Evolutionary conservation across 2,113 vertebrate species (phyloP), one percentile per base, ranked within the genome.

Genomic region (Chrysochloris asiatica): DNA sequence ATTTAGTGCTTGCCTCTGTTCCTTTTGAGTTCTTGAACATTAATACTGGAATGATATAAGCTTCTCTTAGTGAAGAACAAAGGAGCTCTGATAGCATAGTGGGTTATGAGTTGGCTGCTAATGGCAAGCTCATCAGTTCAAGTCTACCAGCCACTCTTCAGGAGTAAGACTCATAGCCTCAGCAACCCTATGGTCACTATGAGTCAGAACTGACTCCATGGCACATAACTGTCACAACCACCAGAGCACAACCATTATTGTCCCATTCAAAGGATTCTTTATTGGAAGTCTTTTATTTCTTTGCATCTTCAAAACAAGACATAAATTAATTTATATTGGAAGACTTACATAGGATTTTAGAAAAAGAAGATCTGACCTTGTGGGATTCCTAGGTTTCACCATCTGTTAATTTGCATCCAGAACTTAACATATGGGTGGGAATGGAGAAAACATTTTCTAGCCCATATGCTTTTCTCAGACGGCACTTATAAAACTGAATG

Each of bases 211-310:
- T n/a, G n/a, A n/a, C n/a, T n/a, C n/a, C n/a, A n/a, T n/a, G n/a
- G n/a, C n/a, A n/a, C n/a, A n/a, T n/a, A n/a, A n/a, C n/a, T n/a
- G n/a, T n/a, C n/a, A n/a, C n/a, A n/a, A n/a, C n/a, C n/a, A n/a
- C n/a, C n/a, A n/a, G n/a, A n/a, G n/a, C n/a, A n/a, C n/a, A n/a
- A n/a, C n/a, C n/a, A n/a, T n/a, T n/a, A n/a, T n/a, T n/a, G n/a
- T n/a, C n/a, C n/a, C n/a, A n/a, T n/a, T n/a, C n/a, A 73, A 95
- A 90, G 6, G 13, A 72, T n/a, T 77, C 45, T 89, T 90, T 83
- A 86, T 45, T 48, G 26, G 4, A 86, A 73, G 0, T 45, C 56
- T 75, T 67, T 76, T 5, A 67, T 90, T 52, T 88, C 38, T 91
- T 89, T 82, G 28, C 9, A 59, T 86, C 76, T 88, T 88, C 78